A percentile compares a stretch with the other conserved stretches of the same genome.
phyloP scores from a whole-genome alignment of 2,113 vertebrate genomes.

The Actinemys pallida region DNA sequence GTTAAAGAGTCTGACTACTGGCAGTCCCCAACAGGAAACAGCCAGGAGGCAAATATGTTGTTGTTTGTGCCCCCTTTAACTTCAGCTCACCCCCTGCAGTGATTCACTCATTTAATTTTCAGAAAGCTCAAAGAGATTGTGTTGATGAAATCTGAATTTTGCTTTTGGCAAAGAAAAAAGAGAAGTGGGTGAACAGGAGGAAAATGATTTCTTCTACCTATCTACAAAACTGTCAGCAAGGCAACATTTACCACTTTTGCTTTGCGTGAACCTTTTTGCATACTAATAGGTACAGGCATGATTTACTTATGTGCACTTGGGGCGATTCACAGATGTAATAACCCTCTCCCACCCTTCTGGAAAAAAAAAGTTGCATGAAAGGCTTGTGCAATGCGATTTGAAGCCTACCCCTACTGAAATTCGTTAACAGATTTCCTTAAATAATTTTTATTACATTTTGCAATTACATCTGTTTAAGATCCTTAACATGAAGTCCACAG shows the following conservation, averaged over 20 bases:
- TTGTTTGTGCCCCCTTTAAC: background rate
- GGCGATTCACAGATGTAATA: background rate
- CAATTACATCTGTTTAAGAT: conserved; percentile 51
- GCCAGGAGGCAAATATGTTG: background rate
- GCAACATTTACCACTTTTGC: conserved; percentile 11
- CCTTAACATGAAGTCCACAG: conserved; percentile 26
- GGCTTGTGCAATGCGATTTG: background rate
- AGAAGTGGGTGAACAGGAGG: background rate
- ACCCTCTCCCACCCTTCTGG: background rate
- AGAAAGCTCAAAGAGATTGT: background rate
- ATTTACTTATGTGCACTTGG: background rate
- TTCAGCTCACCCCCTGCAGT: conserved; percentile 20
- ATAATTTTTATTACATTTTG: conserved; percentile 22
- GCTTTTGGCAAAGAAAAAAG: background rate
- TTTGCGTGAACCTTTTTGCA: conserved; percentile 9
- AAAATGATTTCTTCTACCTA: conserved; percentile 12
- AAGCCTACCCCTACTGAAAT: background rate
- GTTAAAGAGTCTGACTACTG: background rate
- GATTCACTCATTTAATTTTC: conserved; percentile 20
- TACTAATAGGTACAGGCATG: background rate
- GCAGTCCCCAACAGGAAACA: background rate
- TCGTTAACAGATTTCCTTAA: conserved; percentile 15
- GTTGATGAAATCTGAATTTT: conserved; percentile 24
- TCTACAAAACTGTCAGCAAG: background rate
- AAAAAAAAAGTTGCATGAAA: conserved; percentile 22